A percentile compares a stretch with the other conserved stretches of the same genome.
Conservation (phyloP, 2,888 invertebrate species). For the Pseudococcus jackbeardsleyi region DNA sequence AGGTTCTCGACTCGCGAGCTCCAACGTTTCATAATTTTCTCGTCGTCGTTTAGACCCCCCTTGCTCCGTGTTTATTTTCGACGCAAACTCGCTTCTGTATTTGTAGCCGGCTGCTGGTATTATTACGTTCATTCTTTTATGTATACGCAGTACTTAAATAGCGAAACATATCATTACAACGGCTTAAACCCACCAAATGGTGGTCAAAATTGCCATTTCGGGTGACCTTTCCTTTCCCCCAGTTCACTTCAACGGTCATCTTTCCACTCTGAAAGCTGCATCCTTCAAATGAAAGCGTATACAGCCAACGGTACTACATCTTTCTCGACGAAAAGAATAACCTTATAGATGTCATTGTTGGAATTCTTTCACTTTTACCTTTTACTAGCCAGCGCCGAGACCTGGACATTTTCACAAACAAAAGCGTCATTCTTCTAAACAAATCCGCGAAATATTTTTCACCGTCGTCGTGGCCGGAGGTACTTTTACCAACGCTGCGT, state of each 20-base stretch:
- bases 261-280: neutral
- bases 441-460: constrained; percentile 43
- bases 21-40: constrained; percentile 1
- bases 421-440: constrained; percentile 35
- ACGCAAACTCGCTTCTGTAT: neutral
- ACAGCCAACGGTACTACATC: neutral
- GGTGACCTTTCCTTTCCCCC: neutral
- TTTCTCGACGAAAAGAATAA: constrained; percentile 8
- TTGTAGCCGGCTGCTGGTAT: neutral
- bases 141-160: neutral
- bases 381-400: neutral
- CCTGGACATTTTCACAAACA: constrained; percentile 4
- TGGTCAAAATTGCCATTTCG: constrained; percentile 23
- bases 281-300: constrained; percentile 21
- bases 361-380: constrained; percentile 38
- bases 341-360: constrained; percentile 24
- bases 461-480: neutral
- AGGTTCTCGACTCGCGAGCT: neutral
- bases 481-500: neutral
- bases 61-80: too few species aligned
- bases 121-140: neutral
- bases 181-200: constrained; percentile 2
- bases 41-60: neutral
- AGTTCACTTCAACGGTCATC: too few species aligned
- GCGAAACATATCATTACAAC: constrained; percentile 5